phyloP scores from a whole-genome alignment of 1,140 invertebrate species.

The Phymorhynchus buccinoides region DNA sequence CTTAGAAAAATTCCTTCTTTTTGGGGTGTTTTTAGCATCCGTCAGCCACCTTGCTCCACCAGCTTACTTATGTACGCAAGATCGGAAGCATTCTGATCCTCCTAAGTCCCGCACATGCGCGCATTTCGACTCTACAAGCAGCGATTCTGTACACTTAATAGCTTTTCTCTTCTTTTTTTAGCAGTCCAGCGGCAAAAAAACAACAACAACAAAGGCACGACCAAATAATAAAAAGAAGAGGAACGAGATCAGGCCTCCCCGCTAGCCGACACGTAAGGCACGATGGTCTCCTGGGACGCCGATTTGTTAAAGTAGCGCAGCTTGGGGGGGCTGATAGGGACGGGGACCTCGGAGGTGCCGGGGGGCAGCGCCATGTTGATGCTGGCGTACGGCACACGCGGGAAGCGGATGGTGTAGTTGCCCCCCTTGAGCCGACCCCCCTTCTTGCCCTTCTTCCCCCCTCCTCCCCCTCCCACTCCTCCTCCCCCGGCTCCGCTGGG shows the following conservation, averaged over 20 bases:
- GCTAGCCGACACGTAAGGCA: constrained; percentile 24
- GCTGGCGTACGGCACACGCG: constrained; percentile 62
- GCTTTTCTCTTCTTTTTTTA: too few relatives aligned
- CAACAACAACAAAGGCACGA: too few relatives aligned
- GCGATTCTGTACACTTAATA: too few relatives aligned
- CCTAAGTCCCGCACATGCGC: too few relatives aligned
- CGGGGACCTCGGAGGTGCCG: constrained; percentile 39
- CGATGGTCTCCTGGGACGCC: constrained; percentile 52
- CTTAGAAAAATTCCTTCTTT: too few relatives aligned
- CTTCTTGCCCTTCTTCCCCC: not conserved
- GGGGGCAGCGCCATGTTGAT: constrained; percentile 54
- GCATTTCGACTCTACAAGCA: too few relatives aligned
- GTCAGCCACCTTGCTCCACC: too few relatives aligned
- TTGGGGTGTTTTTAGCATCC: too few relatives aligned
- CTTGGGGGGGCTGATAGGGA: constrained; percentile 56
- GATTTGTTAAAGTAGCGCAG: constrained; percentile 60
- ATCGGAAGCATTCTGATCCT: too few relatives aligned
- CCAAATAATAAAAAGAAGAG: too few relatives aligned
- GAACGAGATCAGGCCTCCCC: not conserved
- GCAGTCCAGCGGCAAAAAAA: too few relatives aligned
- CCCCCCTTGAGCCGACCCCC: not conserved
- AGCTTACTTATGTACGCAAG: too few relatives aligned
- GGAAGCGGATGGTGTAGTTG: constrained; percentile 48
- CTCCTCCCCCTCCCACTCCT: not conserved
- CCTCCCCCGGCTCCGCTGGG: not conserved